Evolutionary conservation across 2,888 invertebrate species (phyloP).

Genomic region (Hoplodrina ambigua): DNA sequence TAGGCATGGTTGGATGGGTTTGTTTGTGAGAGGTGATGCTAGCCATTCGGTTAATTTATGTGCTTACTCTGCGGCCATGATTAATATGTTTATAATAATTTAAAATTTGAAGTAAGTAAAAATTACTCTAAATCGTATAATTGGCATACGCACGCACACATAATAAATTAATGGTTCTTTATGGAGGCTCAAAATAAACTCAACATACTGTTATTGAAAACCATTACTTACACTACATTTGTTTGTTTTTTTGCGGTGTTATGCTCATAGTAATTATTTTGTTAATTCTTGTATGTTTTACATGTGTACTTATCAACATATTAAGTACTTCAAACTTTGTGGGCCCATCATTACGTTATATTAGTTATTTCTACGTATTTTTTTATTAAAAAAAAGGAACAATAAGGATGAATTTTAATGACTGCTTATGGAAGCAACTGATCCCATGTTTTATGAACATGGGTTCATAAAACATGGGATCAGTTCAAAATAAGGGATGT

Average conservation of each 20-base stretch:
- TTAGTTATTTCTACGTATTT: neutral
- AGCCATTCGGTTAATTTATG: constrained; percentile 29
- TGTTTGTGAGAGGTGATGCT: constrained; percentile 12
- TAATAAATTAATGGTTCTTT: constrained; percentile 24
- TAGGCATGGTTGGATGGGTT: neutral
- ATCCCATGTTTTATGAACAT: too few species aligned
- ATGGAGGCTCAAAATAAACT: constrained; percentile 30
- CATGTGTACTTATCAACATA: neutral
- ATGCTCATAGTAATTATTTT: constrained; percentile 11
- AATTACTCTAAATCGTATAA: constrained; percentile 18
- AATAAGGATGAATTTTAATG: too few species aligned
- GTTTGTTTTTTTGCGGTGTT: constrained; percentile 18
- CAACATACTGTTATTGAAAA: constrained; percentile 30
- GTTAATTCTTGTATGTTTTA: constrained; percentile 16
- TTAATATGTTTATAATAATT: constrained; percentile 40
- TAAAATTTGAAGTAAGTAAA: constrained; percentile 16
- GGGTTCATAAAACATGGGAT: too few species aligned
- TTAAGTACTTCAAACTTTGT: neutral
- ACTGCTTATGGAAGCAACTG: too few species aligned
- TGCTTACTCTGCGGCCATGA: constrained; percentile 9
- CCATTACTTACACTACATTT: constrained; percentile 7
- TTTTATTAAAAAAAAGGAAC: too few species aligned
- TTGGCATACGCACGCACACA: constrained; percentile 8
- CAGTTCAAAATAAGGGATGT: too few species aligned
- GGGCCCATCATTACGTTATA: neutral